Base-by-base conservation (phyloP, 37 sponge, comb jelly and placozoan genomes). In the Agelas oroides region DNA sequence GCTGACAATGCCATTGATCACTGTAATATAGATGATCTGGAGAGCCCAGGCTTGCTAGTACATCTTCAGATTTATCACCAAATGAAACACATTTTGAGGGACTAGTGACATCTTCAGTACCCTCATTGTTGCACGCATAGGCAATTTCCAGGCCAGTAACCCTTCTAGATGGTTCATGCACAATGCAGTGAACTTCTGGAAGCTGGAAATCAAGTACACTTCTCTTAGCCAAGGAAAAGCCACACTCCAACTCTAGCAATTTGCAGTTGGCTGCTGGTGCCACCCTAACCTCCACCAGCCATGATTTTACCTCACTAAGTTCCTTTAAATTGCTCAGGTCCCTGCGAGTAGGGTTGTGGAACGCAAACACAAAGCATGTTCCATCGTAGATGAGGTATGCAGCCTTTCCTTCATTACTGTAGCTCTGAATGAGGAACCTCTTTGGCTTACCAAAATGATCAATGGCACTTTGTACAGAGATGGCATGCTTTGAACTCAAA, bases 1-100 rank as follows among this genome's bases (percentile, higher is more conserved):
- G 8, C 23, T 23, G 8, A 33, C 34, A 23, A 32, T 69, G 70
- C 0, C 5, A 32, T 27, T 76, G 33, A 54, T 76, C 59, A n/a
- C 27, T 54, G 58, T 76, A 76, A 25, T 57, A 76, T 15, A 76
- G 59, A 57, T 1, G 24, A n/a, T 76, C 77, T 32, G 77, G 77
- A 28, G 20, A 35, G 30, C 77, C 77, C 11, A 76, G 77, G 23
- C 34, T 30, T 32, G 3, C 17, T 20, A 76, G 57, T 1, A 76
- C 77, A 33, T 58, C 55, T 34, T 76, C 57, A 0, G 58, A 46
- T 33, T 35, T 76, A 16, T 54, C 58, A 34, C 77, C 77, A 76
- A 76, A 76, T 55, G 35, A 31, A 14, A 76, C 77, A 34, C 46
- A 8, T 8, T 46, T 46, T 46, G 46, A 3, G 8, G 46, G 8